These are phyloP conservation scores for Hippopotamus amphibius DNA, from an alignment of 2,113 vertebrate species.

Conservation along the genomic window DNA sequence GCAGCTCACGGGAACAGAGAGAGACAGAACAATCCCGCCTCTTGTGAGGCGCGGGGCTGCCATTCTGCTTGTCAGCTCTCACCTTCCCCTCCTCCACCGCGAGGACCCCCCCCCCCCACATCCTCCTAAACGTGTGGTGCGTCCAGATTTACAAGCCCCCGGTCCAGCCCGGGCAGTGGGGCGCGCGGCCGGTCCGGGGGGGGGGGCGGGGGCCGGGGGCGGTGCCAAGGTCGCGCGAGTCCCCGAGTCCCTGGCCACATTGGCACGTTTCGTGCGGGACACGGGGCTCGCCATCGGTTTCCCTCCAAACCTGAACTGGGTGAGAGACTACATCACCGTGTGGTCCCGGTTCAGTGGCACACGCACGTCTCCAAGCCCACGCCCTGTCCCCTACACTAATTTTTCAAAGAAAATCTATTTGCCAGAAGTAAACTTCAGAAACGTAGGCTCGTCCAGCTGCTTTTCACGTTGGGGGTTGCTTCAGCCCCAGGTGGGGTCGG, in stretches of 20 bases:
- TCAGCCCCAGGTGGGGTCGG: neutral
- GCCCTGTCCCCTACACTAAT: neutral
- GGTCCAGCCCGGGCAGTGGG: neutral
- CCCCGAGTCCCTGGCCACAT: neutral
- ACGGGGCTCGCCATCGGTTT: neutral
- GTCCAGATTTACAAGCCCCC: neutral
- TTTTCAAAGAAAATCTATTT: neutral
- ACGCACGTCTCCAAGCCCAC: neutral
- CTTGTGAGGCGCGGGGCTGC: slow-evolving; percentile 41
- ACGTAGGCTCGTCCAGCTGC: neutral
- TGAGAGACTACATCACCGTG: neutral
- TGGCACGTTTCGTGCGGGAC: neutral
- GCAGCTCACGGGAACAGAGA: neutral
- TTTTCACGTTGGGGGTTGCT: neutral
- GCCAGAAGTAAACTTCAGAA: neutral
- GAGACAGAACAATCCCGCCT: neutral
- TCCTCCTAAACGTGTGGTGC: neutral
- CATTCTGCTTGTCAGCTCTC: neutral
- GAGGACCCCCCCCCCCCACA: neutral
- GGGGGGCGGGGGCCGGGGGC: accelerated
- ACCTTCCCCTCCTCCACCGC: neutral
- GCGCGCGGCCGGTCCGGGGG: accelerated
- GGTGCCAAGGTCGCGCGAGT: neutral
- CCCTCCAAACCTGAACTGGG: neutral
- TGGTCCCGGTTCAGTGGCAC: neutral